phyloP scores from a whole-genome alignment of 2,888 invertebrate genomes.

The Volucella zonaria region DNA sequence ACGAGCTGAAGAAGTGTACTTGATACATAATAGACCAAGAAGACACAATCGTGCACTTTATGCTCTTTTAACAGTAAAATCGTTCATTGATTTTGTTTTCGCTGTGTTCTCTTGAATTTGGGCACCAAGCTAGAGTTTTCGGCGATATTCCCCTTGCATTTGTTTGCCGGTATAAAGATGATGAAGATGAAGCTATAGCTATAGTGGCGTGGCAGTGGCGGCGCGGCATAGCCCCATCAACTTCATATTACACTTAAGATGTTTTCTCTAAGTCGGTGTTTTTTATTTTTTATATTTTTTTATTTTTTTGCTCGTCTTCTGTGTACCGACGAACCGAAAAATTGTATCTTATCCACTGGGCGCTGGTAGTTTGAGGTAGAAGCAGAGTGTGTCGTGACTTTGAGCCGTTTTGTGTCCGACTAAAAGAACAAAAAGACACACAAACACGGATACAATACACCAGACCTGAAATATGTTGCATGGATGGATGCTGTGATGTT shows the following conservation, averaged over 20 bases:
- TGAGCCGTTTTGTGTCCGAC: slow-evolving; percentile 69
- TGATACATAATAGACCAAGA: slow-evolving; percentile 61
- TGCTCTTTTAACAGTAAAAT: slow-evolving; percentile 74
- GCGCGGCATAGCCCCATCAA: slow-evolving; percentile 63
- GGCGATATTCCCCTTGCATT: slow-evolving; percentile 37
- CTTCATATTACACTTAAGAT: slow-evolving; percentile 74
- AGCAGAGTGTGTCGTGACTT: slow-evolving; percentile 72
- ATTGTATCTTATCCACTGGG: slow-evolving; percentile 48
- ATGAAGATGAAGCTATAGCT: slow-evolving; percentile 34
- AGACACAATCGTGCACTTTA: slow-evolving; percentile 73
- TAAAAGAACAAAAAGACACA: slow-evolving; percentile 55
- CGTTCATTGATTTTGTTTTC: slow-evolving; percentile 73
- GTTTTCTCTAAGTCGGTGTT: slow-evolving; percentile 65
- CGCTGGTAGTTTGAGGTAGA: slow-evolving; percentile 4
- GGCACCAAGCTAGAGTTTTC: slow-evolving; percentile 58
- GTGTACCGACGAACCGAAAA: slow-evolving; percentile 62
- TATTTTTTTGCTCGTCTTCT: slow-evolving; percentile 20
- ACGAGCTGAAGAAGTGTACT: slow-evolving; percentile 60
- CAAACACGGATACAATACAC: slow-evolving; percentile 31
- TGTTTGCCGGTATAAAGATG: no score
- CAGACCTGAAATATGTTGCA: slow-evolving; percentile 44
- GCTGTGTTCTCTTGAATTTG: slow-evolving; percentile 59
- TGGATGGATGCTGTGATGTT: slow-evolving; percentile 64
- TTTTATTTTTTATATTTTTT: slow-evolving; percentile 11
- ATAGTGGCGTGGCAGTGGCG: slow-evolving; percentile 15